Conservation (phyloP, 2,888 invertebrate species). For the Drosophila anomalata region DNA sequence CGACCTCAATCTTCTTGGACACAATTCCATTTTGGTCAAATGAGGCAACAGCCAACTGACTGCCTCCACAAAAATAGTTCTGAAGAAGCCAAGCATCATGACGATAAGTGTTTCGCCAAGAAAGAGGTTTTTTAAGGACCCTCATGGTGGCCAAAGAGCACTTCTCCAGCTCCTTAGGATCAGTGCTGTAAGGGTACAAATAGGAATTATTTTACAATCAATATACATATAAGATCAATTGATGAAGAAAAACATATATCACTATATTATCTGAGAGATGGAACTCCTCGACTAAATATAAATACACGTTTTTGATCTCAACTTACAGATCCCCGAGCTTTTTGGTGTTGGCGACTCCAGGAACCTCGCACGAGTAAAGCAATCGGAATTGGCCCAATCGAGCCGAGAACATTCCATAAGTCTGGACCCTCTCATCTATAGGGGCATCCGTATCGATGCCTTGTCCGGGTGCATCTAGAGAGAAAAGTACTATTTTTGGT, state of each 20-base stretch:
- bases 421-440: conserved; percentile 12
- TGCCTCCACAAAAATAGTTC: conserved; percentile 6
- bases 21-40: background rate
- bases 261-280: too few species aligned
- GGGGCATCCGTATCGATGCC: background rate
- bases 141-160: conserved; percentile 2
- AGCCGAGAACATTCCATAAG: conserved; percentile 37
- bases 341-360: conserved; percentile 14
- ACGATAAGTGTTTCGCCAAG: background rate
- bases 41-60: background rate
- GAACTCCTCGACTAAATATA: too few species aligned
- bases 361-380: conserved; percentile 31
- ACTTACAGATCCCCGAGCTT: conserved; percentile 36
- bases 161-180: conserved; percentile 16
- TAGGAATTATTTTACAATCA: background rate
- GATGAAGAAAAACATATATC: too few species aligned
- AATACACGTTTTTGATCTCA: too few species aligned
- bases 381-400: conserved; percentile 30
- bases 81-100: conserved; percentile 5
- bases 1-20: background rate
- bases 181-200: conserved; percentile 5
- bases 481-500: background rate
- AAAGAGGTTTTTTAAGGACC: accelerated
- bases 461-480: conserved; percentile 17
- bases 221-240: too few species aligned